Percentiles rank a stretch among this genome's conserved stretches.
Conservation (phyloP, 2,888 invertebrate species). For the Sussaba pulchella region DNA sequence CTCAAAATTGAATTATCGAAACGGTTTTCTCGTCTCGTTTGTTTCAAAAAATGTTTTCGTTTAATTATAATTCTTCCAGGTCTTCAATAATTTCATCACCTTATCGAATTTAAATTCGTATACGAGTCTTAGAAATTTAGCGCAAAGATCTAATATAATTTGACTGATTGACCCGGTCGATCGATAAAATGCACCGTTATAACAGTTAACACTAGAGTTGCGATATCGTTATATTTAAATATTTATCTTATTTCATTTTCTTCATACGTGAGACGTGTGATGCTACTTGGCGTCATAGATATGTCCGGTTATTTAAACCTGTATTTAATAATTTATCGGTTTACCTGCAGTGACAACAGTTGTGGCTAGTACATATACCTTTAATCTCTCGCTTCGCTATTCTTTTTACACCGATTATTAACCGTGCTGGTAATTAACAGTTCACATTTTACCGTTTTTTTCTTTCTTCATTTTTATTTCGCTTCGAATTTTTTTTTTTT, state of each 20-base stretch:
- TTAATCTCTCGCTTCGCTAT: slow-evolving; percentile 61
- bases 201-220: slow-evolving; percentile 72
- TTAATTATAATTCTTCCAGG: no score
- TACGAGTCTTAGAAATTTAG: no score
- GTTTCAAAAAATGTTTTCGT: slow-evolving; percentile 62
- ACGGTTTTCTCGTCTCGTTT: slow-evolving; percentile 18
- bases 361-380: slow-evolving; percentile 78
- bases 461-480: slow-evolving; percentile 34
- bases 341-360: slow-evolving; percentile 79
- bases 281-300: slow-evolving; percentile 80
- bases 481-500: slow-evolving; percentile 17
- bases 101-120: no score
- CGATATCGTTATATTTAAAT: slow-evolving; percentile 57
- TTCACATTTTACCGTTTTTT: slow-evolving; percentile 60
- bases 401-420: slow-evolving; percentile 72
- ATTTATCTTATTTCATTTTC: slow-evolving; percentile 45
- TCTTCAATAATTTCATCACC: no score
- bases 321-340: slow-evolving; percentile 73
- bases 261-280: slow-evolving; percentile 69
- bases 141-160: slow-evolving; percentile 35
- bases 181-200: slow-evolving; percentile 61
- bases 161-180: slow-evolving; percentile 39
- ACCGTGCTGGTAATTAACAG: slow-evolving; percentile 75
- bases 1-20: slow-evolving; percentile 32
- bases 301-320: slow-evolving; percentile 79